Evolutionary conservation across 2,888 invertebrate genomes (phyloP).

Genomic region (Diaperis boleti): DNA sequence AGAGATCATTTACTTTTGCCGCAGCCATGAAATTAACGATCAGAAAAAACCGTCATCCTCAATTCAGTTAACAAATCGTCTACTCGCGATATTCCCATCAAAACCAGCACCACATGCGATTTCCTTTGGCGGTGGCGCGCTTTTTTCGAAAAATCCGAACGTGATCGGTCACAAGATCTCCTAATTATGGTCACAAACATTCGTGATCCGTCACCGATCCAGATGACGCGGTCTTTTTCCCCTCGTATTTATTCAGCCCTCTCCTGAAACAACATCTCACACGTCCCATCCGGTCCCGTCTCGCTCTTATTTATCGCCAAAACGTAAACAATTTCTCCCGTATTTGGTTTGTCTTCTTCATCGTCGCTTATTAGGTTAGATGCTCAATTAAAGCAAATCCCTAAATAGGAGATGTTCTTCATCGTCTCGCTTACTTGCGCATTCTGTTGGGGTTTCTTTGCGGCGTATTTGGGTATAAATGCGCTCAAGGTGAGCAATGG

Average conservation of each 20-base stretch:
- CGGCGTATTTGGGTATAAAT: conserved; percentile 30
- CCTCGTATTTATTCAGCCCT: conserved; percentile 5
- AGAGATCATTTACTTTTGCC: too few relatives aligned
- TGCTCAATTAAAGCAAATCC: conserved; percentile 22
- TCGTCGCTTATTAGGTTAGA: conserved; percentile 28
- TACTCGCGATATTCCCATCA: conserved; percentile 11
- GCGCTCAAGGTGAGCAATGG: conserved; percentile 28
- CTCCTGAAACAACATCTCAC: background rate
- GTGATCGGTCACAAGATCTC: conserved; percentile 31
- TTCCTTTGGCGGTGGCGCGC: background rate
- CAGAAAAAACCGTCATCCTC: background rate
- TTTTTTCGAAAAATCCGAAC: conserved; percentile 20
- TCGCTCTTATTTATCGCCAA: conserved; percentile 14
- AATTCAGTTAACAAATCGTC: background rate
- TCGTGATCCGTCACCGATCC: conserved; percentile 8
- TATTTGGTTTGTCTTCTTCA: conserved; percentile 22
- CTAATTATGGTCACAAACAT: conserved; percentile 33
- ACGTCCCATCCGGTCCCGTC: conserved; percentile 2
- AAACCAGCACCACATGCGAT: conserved; percentile 4
- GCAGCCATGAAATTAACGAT: background rate
- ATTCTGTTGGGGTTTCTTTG: conserved; percentile 16
- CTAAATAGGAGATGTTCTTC: conserved; percentile 29
- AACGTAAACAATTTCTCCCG: conserved; percentile 29
- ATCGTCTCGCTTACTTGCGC: conserved; percentile 9
- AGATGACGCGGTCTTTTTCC: background rate